Percentiles rank a stretch among this genome's conserved stretches.
Conservation (phyloP, 2,113 vertebrate species). For the Rhynchopsitta pachyrhyncha region DNA sequence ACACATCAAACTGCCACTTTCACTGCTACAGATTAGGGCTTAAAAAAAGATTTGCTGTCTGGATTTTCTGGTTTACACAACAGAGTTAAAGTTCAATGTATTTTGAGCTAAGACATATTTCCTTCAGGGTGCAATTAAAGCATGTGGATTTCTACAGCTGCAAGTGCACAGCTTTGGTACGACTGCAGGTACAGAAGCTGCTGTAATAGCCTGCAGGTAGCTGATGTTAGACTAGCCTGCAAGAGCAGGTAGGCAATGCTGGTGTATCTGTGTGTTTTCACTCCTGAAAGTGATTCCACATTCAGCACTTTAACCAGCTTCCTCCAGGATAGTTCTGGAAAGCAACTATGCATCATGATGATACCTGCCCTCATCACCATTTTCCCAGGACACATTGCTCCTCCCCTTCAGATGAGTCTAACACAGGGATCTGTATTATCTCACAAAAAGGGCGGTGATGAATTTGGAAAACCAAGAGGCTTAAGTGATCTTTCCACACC, state of each 20-base stretch:
- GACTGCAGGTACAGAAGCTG: neutral
- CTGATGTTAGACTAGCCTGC: neutral
- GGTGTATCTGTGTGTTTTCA: neutral
- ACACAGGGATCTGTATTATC: neutral
- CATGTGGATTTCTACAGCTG: neutral
- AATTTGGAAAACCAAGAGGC: neutral
- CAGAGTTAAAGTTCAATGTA: slow-evolving; percentile 5
- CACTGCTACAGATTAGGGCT: neutral
- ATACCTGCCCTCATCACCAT: neutral
- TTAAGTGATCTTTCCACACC: neutral
- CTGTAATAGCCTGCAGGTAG: neutral
- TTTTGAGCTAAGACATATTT: neutral
- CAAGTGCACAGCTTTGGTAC: neutral
- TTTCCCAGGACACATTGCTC: neutral
- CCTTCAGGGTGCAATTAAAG: neutral
- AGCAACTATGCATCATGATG: neutral
- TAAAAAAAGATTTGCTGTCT: neutral
- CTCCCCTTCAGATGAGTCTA: neutral
- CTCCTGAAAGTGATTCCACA: neutral
- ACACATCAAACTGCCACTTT: neutral
- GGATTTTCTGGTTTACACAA: slow-evolving; percentile 12
- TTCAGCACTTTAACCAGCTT: neutral
- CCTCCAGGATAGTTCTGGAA: neutral
- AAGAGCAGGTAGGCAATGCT: neutral
- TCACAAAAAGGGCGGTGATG: neutral